Conservation (phyloP, 2,888 invertebrate species). For the Volucella inflata region DNA sequence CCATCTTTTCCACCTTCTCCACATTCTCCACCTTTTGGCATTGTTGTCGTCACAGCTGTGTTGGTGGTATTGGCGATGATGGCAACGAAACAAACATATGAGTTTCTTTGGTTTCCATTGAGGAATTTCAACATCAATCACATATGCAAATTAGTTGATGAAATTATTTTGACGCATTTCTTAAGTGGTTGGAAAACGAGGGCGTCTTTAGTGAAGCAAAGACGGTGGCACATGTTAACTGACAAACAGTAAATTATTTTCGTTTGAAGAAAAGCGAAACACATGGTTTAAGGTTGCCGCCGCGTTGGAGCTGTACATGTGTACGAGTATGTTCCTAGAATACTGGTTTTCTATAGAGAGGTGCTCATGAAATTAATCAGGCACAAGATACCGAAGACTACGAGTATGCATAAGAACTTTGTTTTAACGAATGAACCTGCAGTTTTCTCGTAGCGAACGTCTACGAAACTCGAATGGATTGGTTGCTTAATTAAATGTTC, state of each 20-base stretch:
- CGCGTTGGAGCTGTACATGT: not conserved
- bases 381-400: slow-evolving; percentile 19
- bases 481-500: slow-evolving; percentile 73
- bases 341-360: slow-evolving; percentile 10
- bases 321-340: slow-evolving; percentile 1
- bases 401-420: slow-evolving; percentile 16
- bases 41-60: slow-evolving; percentile 11
- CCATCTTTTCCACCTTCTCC: slow-evolving; percentile 15
- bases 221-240: slow-evolving; percentile 30
- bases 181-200: slow-evolving; percentile 58
- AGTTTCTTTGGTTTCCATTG: slow-evolving; percentile 54
- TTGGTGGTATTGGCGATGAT: slow-evolving; percentile 2
- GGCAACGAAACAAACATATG: not conserved
- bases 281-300: not conserved
- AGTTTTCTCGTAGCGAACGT: slow-evolving; percentile 22
- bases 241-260: slow-evolving; percentile 20
- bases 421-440: slow-evolving; percentile 17
- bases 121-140: slow-evolving; percentile 73
- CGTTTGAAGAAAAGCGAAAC: not conserved
- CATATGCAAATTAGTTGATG: slow-evolving; percentile 75
- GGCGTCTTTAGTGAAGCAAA: not conserved
- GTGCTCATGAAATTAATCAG: slow-evolving; percentile 58
- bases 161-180: slow-evolving; percentile 75
- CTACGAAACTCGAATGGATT: slow-evolving; percentile 68
- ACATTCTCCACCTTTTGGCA: slow-evolving; percentile 8